These are phyloP conservation scores for Pseudomyrmex concolor DNA, from an alignment of 1,140 invertebrate species.

Conservation along the genomic window DNA sequence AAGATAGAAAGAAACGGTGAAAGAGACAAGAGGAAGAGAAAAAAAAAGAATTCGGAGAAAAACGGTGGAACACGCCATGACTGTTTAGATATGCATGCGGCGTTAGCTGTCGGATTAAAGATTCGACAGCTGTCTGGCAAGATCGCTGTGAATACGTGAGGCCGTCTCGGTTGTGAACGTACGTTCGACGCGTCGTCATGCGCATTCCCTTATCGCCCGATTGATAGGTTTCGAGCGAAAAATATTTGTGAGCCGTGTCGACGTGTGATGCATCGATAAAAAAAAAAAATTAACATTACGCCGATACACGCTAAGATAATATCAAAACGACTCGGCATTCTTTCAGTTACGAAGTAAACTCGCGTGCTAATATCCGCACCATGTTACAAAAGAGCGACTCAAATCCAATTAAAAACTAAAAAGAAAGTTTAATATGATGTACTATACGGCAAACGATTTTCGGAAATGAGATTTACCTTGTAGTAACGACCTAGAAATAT, in stretches of 20 bases:
- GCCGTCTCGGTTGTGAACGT: slow-evolving; percentile 54
- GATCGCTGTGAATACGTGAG: slow-evolving; percentile 76
- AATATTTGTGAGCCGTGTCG: slow-evolving; percentile 23
- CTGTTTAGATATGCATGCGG: slow-evolving; percentile 79
- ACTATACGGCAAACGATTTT: neutral
- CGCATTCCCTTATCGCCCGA: slow-evolving; percentile 15
- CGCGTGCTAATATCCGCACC: neutral
- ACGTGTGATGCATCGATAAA: slow-evolving; percentile 6
- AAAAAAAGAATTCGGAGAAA: slow-evolving; percentile 55
- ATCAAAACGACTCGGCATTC: neutral
- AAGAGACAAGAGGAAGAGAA: slow-evolving; percentile 4
- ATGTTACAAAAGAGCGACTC: too few relatives aligned
- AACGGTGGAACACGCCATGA: slow-evolving; percentile 52
- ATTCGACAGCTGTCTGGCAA: slow-evolving; percentile 79
- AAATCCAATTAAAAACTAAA: too few relatives aligned
- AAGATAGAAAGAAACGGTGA: slow-evolving; percentile 5
- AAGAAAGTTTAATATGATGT: too few relatives aligned
- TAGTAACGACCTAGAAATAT: slow-evolving; percentile 88
- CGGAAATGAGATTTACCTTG: slow-evolving; percentile 86
- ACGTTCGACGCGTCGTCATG: slow-evolving; percentile 56
- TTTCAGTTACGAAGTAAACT: neutral
- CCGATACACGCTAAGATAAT: neutral
- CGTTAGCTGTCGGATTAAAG: slow-evolving; percentile 80
- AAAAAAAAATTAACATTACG: neutral
- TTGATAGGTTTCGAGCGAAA: slow-evolving; percentile 39